Percentiles rank a stretch among this genome's conserved stretches.
phyloP scores from a whole-genome alignment of 1,140 invertebrate genomes.

The Sycophila sp. region DNA sequence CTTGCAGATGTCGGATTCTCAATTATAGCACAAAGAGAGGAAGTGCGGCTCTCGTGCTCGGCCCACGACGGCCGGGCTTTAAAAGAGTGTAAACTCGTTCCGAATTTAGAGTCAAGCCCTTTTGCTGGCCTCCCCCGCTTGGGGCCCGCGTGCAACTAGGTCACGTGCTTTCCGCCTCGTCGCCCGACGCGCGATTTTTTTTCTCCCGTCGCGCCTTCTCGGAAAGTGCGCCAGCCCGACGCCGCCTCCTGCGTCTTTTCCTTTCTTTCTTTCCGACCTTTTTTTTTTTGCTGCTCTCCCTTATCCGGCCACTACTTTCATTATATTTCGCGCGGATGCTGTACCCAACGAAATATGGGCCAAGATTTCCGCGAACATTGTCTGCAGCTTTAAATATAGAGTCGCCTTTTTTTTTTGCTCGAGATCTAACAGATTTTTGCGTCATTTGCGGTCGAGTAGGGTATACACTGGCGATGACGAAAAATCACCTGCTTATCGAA shows the following conservation, averaged over 20 bases:
- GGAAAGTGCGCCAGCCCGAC: not conserved
- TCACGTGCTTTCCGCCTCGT: constrained; percentile 8
- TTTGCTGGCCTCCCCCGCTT: not conserved
- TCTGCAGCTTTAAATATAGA: constrained; percentile 26
- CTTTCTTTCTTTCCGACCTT: not conserved
- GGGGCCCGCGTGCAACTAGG: not conserved
- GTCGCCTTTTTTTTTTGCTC: no score
- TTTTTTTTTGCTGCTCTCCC: no score
- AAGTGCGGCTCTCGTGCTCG: not conserved
- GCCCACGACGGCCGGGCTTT: not conserved
- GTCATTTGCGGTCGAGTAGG: no score
- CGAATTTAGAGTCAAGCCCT: constrained; percentile 35
- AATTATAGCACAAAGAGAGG: constrained; percentile 34
- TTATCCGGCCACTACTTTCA: constrained; percentile 29
- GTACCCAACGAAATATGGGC: constrained; percentile 32
- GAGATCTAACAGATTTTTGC: no score
- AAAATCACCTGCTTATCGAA: no score
- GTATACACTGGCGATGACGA: no score
- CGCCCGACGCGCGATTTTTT: not conserved
- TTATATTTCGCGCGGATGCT: constrained; percentile 38
- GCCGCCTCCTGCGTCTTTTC: not conserved
- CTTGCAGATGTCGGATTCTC: constrained; percentile 23
- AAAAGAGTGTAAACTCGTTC: not conserved
- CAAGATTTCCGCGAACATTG: constrained; percentile 15
- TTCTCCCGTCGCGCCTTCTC: no score